phyloP scores from a whole-genome alignment of 2,888 invertebrate species.

The Mactromeris polynyma region DNA sequence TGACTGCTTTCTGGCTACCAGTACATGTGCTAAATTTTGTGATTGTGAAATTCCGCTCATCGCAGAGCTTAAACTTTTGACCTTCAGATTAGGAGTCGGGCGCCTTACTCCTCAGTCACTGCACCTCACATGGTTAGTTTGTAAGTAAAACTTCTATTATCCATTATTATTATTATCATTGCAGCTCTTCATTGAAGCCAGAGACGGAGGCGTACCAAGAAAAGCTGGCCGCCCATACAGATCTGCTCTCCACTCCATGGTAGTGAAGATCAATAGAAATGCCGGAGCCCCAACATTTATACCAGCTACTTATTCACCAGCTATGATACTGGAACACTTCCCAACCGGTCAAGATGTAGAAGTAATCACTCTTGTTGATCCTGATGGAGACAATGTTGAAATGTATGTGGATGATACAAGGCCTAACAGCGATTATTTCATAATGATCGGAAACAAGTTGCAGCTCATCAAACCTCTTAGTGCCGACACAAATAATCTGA shows the following conservation, averaged over 20 bases:
- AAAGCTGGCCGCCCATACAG: conserved; percentile 68
- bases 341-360: conserved; percentile 60
- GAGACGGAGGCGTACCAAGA: conserved; percentile 70
- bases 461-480: conserved; percentile 63
- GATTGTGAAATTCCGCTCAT: too few relatives aligned
- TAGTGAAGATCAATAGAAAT: conserved; percentile 77
- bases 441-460: conserved; percentile 40
- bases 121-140: neutral
- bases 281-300: conserved; percentile 77
- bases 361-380: conserved; percentile 75
- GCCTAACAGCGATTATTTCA: conserved; percentile 63
- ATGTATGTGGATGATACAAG: conserved; percentile 67
- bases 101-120: neutral
- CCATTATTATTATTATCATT: neutral
- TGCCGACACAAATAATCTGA: conserved; percentile 55
- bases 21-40: too few relatives aligned
- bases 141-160: too few relatives aligned
- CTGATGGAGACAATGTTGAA: conserved; percentile 72
- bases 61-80: neutral
- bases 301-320: conserved; percentile 55
- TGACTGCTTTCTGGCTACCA: too few relatives aligned
- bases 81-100: neutral
- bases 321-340: conserved; percentile 67
- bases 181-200: conserved; percentile 68
- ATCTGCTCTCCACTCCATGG: conserved; percentile 49